Evolutionary conservation across 2,888 invertebrate genomes (phyloP).

Genomic region (Tiliacea citrago): DNA sequence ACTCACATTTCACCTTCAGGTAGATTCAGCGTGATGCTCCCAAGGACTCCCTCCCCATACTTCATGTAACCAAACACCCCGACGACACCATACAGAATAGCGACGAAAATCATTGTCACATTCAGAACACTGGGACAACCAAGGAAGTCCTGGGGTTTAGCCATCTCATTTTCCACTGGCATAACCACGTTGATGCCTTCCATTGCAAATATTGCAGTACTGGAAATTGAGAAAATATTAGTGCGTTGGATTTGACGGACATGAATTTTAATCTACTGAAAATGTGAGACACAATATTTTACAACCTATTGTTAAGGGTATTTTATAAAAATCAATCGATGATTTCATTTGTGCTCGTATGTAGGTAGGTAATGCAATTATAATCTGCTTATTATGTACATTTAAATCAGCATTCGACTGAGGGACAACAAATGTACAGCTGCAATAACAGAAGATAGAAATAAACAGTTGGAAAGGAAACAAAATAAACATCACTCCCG

Average conservation of each 20-base stretch:
- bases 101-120: slow-evolving; percentile 95
- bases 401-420: background rate
- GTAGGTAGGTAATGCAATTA: background rate
- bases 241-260: background rate
- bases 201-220: slow-evolving; percentile 99
- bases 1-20: slow-evolving; percentile 92
- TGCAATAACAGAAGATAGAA: background rate
- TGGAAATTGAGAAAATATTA: slow-evolving; percentile 68
- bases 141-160: slow-evolving; percentile 94
- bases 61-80: slow-evolving; percentile 97
- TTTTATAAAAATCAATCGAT: background rate
- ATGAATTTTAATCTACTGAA: background rate
- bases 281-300: background rate
- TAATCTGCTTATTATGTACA: background rate
- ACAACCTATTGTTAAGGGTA: background rate
- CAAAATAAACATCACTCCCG: background rate
- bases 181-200: slow-evolving; percentile 98
- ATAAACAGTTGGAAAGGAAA: background rate
- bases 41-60: slow-evolving; percentile 93
- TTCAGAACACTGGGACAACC: slow-evolving; percentile 96
- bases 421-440: background rate
- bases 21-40: slow-evolving; percentile 96
- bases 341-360: background rate
- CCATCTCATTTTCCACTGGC: slow-evolving; percentile 98
- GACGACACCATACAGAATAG: slow-evolving; percentile 94